phyloP scores from a whole-genome alignment of 2,888 invertebrate species.

The Arrhopalites spinosus region DNA sequence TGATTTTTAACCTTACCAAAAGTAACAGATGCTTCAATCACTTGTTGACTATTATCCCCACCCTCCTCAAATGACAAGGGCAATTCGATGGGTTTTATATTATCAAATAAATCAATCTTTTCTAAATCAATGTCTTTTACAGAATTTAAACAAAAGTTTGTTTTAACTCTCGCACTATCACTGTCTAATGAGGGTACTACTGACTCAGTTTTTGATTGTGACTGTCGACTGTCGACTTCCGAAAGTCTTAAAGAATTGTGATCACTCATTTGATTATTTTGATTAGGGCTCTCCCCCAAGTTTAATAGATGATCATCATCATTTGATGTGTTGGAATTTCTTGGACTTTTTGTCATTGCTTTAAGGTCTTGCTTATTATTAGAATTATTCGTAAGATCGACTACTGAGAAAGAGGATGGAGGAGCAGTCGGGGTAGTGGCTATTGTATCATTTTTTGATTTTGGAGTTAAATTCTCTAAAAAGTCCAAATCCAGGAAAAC shows the following conservation, averaged over 20 bases:
- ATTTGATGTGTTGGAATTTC: slow-evolving; percentile 39
- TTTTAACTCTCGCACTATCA: neutral
- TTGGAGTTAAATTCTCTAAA: slow-evolving; percentile 41
- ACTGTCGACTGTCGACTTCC: too few relatives aligned
- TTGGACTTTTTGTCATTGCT: slow-evolving; percentile 7
- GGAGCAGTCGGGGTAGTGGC: neutral
- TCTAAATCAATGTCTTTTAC: slow-evolving; percentile 51
- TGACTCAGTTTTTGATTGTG: too few relatives aligned
- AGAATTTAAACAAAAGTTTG: slow-evolving; percentile 32
- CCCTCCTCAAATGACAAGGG: slow-evolving; percentile 23
- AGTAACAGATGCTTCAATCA: slow-evolving; percentile 46
- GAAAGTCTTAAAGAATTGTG: too few relatives aligned
- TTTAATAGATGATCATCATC: slow-evolving; percentile 45
- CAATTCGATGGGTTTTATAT: slow-evolving; percentile 45
- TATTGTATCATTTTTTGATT: slow-evolving; percentile 1
- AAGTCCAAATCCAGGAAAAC: slow-evolving; percentile 48
- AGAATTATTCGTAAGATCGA: neutral
- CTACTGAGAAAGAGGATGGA: neutral
- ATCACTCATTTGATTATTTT: neutral
- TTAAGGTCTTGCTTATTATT: neutral
- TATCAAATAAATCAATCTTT: slow-evolving; percentile 47
- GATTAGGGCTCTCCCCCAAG: neutral
- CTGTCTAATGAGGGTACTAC: neutral
- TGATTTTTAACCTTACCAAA: too few relatives aligned
- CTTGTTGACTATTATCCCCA: neutral